A percentile compares a stretch with the other conserved stretches of the same genome.
phyloP scores from a whole-genome alignment of 2,888 invertebrate species.

The Athripsodes cinereus region DNA sequence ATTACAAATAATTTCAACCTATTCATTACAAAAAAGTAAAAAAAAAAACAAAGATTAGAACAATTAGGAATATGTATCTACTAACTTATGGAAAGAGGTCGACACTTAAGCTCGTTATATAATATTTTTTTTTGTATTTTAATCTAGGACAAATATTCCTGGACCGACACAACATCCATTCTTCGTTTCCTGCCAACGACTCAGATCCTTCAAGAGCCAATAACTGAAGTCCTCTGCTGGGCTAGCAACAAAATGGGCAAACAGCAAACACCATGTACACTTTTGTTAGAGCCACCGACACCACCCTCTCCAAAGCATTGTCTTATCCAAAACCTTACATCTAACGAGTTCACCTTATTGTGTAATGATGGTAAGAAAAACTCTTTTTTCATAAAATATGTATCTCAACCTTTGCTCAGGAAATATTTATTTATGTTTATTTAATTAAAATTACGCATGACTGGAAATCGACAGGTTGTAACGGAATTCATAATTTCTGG shows the following conservation, averaged over 20 bases:
- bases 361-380: constrained; percentile 20
- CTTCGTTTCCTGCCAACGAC: constrained; percentile 8
- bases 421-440: neutral
- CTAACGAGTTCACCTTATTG: constrained; percentile 19
- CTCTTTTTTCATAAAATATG: neutral
- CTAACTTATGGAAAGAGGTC: too few species aligned
- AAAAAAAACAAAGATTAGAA: too few species aligned
- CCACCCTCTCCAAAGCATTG: constrained; percentile 21
- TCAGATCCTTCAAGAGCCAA: constrained; percentile 3
- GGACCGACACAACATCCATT: constrained; percentile 21
- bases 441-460: neutral
- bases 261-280: constrained; percentile 19
- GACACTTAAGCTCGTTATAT: too few species aligned
- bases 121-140: neutral
- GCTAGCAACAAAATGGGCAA: constrained; percentile 22
- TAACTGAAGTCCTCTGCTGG: constrained; percentile 24
- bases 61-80: too few species aligned
- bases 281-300: constrained; percentile 12
- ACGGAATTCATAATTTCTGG: too few species aligned
- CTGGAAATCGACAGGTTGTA: neutral
- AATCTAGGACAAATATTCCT: constrained; percentile 22
- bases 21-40: too few species aligned
- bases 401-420: neutral
- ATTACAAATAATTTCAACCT: too few species aligned
- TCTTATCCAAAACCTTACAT: constrained; percentile 22